Conservation (phyloP, 2,113 vertebrate genomes). For the Pristiophorus japonicus region DNA sequence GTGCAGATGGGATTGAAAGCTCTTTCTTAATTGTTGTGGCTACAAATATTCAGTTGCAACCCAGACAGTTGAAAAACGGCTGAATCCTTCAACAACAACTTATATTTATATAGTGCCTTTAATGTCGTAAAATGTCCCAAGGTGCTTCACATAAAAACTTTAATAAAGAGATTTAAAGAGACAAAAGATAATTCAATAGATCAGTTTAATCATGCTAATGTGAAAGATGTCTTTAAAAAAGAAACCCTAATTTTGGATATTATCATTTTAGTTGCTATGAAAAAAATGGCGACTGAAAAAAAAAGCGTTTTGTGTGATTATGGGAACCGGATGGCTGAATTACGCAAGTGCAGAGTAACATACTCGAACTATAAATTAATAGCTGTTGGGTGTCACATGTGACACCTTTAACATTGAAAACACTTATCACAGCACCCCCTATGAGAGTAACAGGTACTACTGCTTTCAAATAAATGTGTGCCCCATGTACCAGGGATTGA, state of each 20-base stretch:
- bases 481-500: neutral
- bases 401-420: neutral
- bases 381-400: neutral
- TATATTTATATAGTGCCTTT: neutral
- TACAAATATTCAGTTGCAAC: neutral
- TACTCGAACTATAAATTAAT: neutral
- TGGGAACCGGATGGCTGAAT: neutral
- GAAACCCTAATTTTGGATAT: neutral
- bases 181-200: neutral
- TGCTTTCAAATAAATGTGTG: no score
- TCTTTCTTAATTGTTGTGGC: neutral
- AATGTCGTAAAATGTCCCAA: neutral
- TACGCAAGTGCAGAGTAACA: neutral
- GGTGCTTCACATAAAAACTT: neutral
- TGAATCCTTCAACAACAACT: neutral
- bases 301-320: neutral
- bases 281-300: neutral
- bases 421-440: neutral
- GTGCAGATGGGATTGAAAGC: neutral
- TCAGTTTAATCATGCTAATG: neutral
- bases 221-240: neutral
- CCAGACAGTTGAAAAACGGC: neutral
- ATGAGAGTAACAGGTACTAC: neutral
- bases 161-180: neutral
- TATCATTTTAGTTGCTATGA: neutral